Evolutionary conservation across 35 echinoderm and acorn worm genomes (phyloP).

Genomic region (Lytechinus pictus): DNA sequence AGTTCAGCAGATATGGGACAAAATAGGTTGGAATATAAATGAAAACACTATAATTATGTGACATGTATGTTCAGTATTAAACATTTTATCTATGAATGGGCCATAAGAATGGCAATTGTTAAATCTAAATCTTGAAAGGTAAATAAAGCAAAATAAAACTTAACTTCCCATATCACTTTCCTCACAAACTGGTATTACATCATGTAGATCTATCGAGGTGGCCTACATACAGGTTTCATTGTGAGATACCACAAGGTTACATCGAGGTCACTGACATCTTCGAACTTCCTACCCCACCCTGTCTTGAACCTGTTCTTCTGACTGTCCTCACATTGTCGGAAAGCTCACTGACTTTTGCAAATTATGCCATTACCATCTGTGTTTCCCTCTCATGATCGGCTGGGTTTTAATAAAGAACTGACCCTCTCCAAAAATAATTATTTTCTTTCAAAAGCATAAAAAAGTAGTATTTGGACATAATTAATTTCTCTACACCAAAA

Average conservation of each 20-base stretch:
- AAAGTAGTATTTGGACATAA: neutral
- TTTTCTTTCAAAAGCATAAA: neutral
- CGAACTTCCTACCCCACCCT: neutral
- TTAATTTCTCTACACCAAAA: neutral
- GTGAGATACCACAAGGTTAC: neutral
- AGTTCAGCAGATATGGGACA: no score
- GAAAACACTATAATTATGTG: no score
- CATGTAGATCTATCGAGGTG: no score
- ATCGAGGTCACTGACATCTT: neutral
- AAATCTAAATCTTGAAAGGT: no score
- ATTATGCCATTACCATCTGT: neutral
- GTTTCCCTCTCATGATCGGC: neutral
- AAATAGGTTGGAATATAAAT: no score
- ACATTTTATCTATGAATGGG: no score
- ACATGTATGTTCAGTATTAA: no score
- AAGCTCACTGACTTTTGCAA: neutral
- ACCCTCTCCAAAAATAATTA: neutral
- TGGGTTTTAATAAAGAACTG: neutral
- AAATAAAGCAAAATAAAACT: no score
- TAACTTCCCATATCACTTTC: no score
- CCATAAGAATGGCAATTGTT: no score
- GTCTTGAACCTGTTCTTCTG: neutral
- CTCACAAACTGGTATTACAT: neutral
- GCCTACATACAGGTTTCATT: neutral
- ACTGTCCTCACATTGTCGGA: neutral